phyloP scores from a whole-genome alignment of 2,888 invertebrate genomes.

The Azorinus chamasolen region DNA sequence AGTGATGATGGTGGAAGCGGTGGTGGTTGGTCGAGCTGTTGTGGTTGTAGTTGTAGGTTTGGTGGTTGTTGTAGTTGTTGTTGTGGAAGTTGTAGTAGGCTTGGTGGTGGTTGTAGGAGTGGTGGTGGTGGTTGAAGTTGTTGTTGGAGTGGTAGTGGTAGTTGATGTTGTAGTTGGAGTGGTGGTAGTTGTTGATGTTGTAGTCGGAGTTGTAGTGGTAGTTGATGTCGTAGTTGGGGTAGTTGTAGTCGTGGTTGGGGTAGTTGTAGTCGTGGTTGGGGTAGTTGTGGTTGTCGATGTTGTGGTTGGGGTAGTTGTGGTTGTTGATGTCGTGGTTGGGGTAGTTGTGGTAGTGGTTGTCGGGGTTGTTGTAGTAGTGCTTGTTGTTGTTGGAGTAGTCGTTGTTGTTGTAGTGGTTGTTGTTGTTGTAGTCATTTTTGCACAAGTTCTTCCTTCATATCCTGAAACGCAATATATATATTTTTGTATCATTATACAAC shows the following conservation, averaged over 20 bases:
- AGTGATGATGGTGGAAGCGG: conserved; percentile 27
- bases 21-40: neutral
- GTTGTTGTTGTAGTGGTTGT: too few species aligned
- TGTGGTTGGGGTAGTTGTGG: conserved; percentile 9
- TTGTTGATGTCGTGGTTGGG: conserved; percentile 3
- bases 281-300: conserved; percentile 10
- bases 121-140: neutral
- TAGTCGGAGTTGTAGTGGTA: conserved; percentile 5
- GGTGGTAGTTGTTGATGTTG: conserved; percentile 7
- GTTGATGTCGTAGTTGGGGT: conserved; percentile 14
- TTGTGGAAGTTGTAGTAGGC: conserved; percentile 8
- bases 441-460: too few species aligned
- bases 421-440: neutral
- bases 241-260: conserved; percentile 29
- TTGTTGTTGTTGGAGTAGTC: too few species aligned
- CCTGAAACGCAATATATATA: too few species aligned
- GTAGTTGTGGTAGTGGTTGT: too few species aligned
- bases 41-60: neutral
- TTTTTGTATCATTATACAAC: too few species aligned
- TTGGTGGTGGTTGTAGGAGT: conserved; percentile 3
- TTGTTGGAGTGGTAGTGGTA: neutral
- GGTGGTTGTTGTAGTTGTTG: neutral
- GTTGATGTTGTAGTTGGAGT: neutral
- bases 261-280: conserved; percentile 35
- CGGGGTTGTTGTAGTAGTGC: too few species aligned